A percentile compares a stretch with the other conserved stretches of the same genome.
Evolutionary conservation across 2,888 invertebrate genomes (phyloP).

Genomic region (Physocephala rufipes): DNA sequence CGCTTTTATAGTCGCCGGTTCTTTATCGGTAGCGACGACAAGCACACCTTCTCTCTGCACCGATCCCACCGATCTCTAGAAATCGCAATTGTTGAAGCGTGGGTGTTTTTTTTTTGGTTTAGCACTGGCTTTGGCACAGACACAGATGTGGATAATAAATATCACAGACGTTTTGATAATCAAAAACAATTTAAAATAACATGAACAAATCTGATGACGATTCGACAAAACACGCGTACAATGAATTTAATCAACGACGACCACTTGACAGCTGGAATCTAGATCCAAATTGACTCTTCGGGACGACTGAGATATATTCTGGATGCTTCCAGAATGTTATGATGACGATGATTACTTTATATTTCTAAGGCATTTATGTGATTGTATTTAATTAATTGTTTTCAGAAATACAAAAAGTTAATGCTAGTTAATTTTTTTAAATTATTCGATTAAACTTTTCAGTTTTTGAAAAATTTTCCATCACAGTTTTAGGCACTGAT

Average conservation of each 20-base stretch:
- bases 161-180: constrained; percentile 2
- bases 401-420: neutral
- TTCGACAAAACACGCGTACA: constrained; percentile 20
- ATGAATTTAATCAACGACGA: constrained; percentile 19
- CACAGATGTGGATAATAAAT: neutral
- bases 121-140: constrained; percentile 16
- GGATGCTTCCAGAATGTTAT: neutral
- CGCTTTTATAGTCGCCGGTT: constrained; percentile 47
- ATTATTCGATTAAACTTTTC: too few species aligned
- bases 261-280: constrained; percentile 14
- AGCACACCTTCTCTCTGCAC: neutral
- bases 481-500: too few species aligned
- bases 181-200: constrained; percentile 32
- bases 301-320: neutral
- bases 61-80: too few species aligned
- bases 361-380: neutral
- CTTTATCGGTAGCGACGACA: neutral
- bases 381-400: neutral
- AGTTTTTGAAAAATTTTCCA: too few species aligned
- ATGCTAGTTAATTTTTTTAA: too few species aligned
- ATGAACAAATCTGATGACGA: constrained; percentile 19
- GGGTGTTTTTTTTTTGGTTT: constrained; percentile 9
- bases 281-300: constrained; percentile 3
- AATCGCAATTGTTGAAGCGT: neutral
- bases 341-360: neutral